phyloP scores from a whole-genome alignment of 2,113 vertebrate species.

The Cephalopholis sonnerati region DNA sequence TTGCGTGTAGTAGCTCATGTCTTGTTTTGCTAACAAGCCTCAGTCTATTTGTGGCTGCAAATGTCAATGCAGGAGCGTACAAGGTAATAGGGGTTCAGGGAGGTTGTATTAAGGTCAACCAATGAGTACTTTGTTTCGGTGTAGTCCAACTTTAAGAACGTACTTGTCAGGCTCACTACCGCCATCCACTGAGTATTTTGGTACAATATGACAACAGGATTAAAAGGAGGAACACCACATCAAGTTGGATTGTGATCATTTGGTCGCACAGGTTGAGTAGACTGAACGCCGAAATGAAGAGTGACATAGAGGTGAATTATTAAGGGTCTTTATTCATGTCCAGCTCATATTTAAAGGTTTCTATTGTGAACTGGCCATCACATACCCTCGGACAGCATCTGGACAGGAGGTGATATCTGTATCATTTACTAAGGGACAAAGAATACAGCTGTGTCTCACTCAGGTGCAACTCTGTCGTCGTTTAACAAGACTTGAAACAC shows the following conservation, averaged over 20 bases:
- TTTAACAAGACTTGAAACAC: background rate
- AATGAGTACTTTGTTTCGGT: background rate
- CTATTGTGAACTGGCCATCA: rapidly evolving
- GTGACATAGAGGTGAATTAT: background rate
- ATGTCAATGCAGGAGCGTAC: background rate
- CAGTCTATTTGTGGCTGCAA: background rate
- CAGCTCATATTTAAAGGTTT: rapidly evolving
- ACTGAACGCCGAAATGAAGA: background rate
- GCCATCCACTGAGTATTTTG: constrained; percentile 18
- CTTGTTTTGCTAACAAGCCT: background rate
- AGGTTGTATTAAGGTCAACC: background rate
- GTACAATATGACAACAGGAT: background rate
- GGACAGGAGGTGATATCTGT: background rate
- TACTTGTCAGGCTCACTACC: constrained; percentile 4
- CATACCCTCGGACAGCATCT: too few species aligned
- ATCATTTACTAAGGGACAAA: too few species aligned
- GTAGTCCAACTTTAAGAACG: background rate
- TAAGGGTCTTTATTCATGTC: background rate
- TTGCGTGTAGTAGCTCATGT: background rate
- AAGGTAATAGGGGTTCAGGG: rapidly evolving
- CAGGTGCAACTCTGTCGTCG: background rate
- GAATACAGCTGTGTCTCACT: rapidly evolving
- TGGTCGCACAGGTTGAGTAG: background rate
- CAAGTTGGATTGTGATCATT: background rate
- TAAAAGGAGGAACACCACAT: background rate